Conservation (phyloP, 2,113 vertebrate species). For the Fregata magnificens region DNA sequence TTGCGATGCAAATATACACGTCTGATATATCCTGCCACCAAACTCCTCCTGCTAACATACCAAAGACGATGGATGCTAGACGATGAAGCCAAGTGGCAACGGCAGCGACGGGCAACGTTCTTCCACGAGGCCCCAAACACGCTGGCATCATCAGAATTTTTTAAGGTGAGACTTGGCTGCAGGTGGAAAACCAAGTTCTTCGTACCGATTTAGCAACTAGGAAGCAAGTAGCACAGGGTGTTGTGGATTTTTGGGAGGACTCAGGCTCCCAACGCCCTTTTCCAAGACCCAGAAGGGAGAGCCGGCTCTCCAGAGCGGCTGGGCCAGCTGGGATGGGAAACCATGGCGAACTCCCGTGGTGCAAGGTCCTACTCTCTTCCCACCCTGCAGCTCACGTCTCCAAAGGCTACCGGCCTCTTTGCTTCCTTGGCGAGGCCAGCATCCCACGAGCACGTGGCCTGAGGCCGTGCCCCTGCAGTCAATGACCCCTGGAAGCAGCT, state of each 20-base stretch:
- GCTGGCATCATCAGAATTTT: neutral
- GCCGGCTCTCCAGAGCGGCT: fast-evolving
- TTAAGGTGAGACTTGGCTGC: neutral
- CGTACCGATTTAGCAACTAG: neutral
- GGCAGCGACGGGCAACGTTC: fast-evolving
- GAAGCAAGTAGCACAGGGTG: neutral
- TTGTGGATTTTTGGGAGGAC: neutral
- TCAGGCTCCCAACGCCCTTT: neutral
- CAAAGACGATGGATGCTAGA: neutral
- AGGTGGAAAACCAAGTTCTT: neutral
- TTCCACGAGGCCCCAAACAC: fast-evolving
- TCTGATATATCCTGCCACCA: neutral
- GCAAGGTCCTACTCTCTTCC: neutral
- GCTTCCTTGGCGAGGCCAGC: neutral
- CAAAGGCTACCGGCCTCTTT: neutral
- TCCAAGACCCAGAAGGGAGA: neutral
- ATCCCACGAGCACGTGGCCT: fast-evolving
- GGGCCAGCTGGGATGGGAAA: neutral
- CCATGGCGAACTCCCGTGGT: fast-evolving
- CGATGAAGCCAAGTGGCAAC: neutral
- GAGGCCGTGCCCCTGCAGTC: neutral
- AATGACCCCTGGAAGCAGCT: neutral
- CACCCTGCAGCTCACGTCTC: neutral
- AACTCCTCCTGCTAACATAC: neutral
- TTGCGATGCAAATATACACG: fast-evolving